phyloP scores from a whole-genome alignment of 2,888 invertebrate genomes.

The Eurytoma adleriae region DNA sequence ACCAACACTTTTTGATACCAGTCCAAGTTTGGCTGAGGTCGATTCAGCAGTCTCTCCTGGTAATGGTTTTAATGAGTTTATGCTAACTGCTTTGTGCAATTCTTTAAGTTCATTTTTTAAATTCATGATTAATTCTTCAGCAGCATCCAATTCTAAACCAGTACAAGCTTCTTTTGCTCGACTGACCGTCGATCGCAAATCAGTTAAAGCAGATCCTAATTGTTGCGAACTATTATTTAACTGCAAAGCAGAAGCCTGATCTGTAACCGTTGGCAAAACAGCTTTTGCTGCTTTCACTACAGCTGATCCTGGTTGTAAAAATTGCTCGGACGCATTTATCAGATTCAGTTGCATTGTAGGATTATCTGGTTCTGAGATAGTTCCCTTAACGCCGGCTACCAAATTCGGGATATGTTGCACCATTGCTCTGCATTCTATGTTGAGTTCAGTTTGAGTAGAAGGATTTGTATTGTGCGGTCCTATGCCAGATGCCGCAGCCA shows the following conservation, averaged over 20 bases:
- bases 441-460: conserved; percentile 83
- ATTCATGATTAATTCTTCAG: conserved; percentile 87
- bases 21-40: conserved; percentile 79
- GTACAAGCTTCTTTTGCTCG: conserved; percentile 88
- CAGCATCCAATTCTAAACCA: conserved; percentile 90
- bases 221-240: conserved; percentile 85
- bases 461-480: conserved; percentile 85
- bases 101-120: conserved; percentile 90
- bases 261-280: conserved; percentile 88
- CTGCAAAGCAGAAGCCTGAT: conserved; percentile 86
- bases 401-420: conserved; percentile 88
- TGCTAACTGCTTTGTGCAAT: conserved; percentile 85
- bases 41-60: conserved; percentile 88
- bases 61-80: conserved; percentile 85
- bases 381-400: conserved; percentile 87
- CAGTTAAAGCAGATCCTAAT: conserved; percentile 81
- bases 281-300: conserved; percentile 87
- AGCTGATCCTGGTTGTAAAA: conserved; percentile 84
- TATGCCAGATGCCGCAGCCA: conserved; percentile 91
- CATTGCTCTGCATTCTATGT: conserved; percentile 85
- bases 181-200: conserved; percentile 82
- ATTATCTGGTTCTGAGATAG: conserved; percentile 83
- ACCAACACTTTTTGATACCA: conserved; percentile 86
- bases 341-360: conserved; percentile 87
- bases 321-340: conserved; percentile 89